Percentiles rank a stretch among this genome's conserved stretches.
Conservation (phyloP, 2,888 invertebrate genomes). For the Rambutsinella grinnellia region DNA sequence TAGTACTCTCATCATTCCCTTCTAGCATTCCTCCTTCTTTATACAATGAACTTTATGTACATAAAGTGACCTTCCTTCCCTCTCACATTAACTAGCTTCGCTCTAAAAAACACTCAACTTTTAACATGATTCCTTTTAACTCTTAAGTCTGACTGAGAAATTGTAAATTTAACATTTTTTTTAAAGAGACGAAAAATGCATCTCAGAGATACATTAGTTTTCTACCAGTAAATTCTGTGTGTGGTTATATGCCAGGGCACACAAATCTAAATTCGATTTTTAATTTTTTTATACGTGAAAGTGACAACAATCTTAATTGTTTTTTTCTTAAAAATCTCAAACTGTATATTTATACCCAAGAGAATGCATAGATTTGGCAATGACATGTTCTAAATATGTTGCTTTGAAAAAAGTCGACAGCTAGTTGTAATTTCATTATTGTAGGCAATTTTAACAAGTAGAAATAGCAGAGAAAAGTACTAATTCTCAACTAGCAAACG, state of each 20-base stretch:
- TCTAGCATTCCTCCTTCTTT: conserved; percentile 1
- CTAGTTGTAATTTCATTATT: background rate
- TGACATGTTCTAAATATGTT: conserved; percentile 34
- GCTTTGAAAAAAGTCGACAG: background rate
- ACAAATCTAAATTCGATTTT: conserved; percentile 26
- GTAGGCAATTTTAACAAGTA: background rate
- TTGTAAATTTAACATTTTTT: background rate
- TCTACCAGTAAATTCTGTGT: conserved; percentile 2
- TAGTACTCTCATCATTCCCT: conserved; percentile 19
- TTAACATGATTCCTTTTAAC: background rate
- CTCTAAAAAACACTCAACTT: background rate
- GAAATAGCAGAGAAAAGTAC: background rate
- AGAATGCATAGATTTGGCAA: conserved; percentile 55
- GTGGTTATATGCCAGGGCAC: background rate
- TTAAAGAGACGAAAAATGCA: conserved; percentile 31
- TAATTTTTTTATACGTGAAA: conserved; percentile 30
- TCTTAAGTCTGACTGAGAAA: background rate
- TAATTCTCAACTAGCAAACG: too few species aligned
- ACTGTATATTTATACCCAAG: conserved; percentile 12
- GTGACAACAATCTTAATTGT: conserved; percentile 36
- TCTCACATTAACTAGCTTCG: background rate
- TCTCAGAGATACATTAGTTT: conserved; percentile 24
- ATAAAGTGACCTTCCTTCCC: conserved; percentile 8
- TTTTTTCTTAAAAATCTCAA: conserved; percentile 37
- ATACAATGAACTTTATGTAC: conserved; percentile 47